phyloP scores from a whole-genome alignment of 2,888 invertebrate species.

The Balanococcus diminutus region DNA sequence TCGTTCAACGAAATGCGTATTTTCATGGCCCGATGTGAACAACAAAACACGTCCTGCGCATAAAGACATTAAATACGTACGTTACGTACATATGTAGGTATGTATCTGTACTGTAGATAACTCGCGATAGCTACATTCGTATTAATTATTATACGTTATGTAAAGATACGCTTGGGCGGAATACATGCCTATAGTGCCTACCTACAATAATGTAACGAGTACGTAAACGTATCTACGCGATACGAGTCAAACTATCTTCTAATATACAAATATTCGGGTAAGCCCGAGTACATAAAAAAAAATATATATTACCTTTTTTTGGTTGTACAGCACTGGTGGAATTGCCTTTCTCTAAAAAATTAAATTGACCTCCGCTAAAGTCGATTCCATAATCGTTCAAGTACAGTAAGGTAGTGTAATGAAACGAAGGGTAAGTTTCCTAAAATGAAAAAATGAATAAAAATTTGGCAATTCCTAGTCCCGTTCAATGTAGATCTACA shows the following conservation, averaged over 20 bases:
- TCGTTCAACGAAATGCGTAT: conserved; percentile 80
- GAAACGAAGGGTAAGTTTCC: conserved; percentile 85
- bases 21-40: conserved; percentile 88
- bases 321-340: conserved; percentile 73
- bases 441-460: conserved; percentile 63
- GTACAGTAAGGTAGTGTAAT: conserved; percentile 84
- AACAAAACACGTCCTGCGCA: conserved; percentile 73
- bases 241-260: too few species aligned
- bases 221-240: too few species aligned
- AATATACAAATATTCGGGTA: too few species aligned
- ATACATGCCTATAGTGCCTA: too few species aligned
- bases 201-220: too few species aligned
- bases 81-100: too few species aligned
- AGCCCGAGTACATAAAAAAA: not conserved
- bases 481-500: not conserved
- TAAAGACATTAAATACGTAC: too few species aligned
- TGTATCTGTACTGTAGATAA: too few species aligned
- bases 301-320: conserved; percentile 65
- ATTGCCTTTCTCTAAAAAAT: conserved; percentile 73
- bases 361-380: conserved; percentile 82
- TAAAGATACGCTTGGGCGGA: too few species aligned
- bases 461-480: not conserved
- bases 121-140: too few species aligned
- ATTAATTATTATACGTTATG: too few species aligned
- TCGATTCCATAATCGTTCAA: conserved; percentile 76